These are phyloP conservation scores for Drosophila busckii DNA, from an alignment of 1,140 invertebrate genomes.

Conservation along the genomic window DNA sequence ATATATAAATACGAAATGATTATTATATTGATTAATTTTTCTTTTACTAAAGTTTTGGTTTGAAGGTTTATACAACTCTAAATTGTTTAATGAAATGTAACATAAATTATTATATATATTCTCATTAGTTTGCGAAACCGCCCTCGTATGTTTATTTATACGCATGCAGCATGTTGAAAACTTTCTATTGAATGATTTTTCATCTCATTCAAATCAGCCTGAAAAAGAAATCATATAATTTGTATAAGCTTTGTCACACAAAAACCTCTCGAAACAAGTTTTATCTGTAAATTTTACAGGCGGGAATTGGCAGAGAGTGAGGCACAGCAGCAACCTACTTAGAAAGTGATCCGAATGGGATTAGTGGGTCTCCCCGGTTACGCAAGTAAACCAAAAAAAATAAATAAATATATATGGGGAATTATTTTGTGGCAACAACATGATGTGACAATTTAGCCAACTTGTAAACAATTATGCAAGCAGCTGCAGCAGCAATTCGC, in stretches of 20 bases:
- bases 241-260: constrained; percentile 6
- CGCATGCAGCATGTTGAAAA: constrained; percentile 32
- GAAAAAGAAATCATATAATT: constrained; percentile 53
- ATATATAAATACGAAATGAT: too few relatives aligned
- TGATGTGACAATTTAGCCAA: constrained; percentile 71
- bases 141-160: too few relatives aligned
- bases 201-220: constrained; percentile 35
- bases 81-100: too few relatives aligned
- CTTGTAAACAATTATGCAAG: too few relatives aligned
- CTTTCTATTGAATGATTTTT: constrained; percentile 58
- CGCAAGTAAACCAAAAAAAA: constrained; percentile 26
- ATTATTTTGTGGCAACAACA: constrained; percentile 4
- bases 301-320: not conserved
- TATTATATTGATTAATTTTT: too few relatives aligned
- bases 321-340: constrained; percentile 15
- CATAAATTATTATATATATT: too few relatives aligned
- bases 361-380: constrained; percentile 40
- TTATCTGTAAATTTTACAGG: constrained; percentile 26
- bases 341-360: constrained; percentile 64
- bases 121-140: too few relatives aligned
- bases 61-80: too few relatives aligned
- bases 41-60: too few relatives aligned
- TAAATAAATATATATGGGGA: constrained; percentile 2
- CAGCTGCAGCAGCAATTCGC: too few relatives aligned
- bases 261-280: constrained; percentile 41